Base-by-base conservation (phyloP, 2,888 invertebrate genomes). In the Noctua janthina region DNA sequence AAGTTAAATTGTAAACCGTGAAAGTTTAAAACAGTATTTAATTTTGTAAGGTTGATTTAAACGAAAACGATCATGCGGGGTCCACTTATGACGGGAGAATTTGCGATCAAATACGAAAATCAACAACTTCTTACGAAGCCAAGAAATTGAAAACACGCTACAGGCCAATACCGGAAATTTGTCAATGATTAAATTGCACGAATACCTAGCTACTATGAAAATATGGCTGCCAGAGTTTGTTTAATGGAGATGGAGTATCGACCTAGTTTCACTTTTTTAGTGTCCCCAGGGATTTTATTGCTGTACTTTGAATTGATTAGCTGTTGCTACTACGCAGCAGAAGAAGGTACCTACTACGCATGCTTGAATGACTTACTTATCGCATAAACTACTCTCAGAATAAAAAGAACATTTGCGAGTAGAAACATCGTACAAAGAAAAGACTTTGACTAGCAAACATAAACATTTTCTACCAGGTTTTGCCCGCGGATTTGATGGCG, bases 91-190 rank as follows among this genome's bases (percentile, higher is more conserved):
- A 54, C 73, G n/a, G 43, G 64, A 73, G 78, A 78, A 84, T 78
- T 80, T 80, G 75, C 67, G 74, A 15, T 70, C 80, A 78, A 87
- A 79, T 75, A 80, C 77, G 59, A 74, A 77, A 80, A 83, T 75
- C 54, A 80, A 68, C 51, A 46, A 69, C 56, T 89, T 76, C 84
- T 83, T 86, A 79, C 75, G 66, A 75, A 46, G 20, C 20, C 29
- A 23, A 35, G 51, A 64, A 79, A 79, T 69, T 78, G 43, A 20
- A 76, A 46, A 72, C 71, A 78, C 69, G 67, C 69, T 73, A 83
- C 68, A n/a, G 17, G 43, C 56, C 78, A 74, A 76, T 81, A 74
- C 69, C 76, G 76, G 81, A 87, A 76, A 75, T 15, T 76, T 20
- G 35, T 13, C 23, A 62, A 29, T 78, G 64, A 68, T 81, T 77